Conservation (phyloP, 2,113 vertebrate species). For the Bujurquina vittata region DNA sequence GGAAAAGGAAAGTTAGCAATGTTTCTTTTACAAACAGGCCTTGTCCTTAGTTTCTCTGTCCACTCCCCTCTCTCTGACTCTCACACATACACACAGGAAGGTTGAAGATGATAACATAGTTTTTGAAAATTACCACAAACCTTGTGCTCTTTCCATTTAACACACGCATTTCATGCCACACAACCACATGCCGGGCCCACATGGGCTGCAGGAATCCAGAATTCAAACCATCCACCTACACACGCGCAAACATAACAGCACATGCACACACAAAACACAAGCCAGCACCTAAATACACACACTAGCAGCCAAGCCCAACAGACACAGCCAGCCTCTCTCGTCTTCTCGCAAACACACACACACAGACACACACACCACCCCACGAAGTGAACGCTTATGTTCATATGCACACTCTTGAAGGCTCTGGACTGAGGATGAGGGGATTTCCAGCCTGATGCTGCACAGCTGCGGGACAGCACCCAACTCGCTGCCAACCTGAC, state of each 20-base stretch:
- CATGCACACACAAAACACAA: constrained; percentile 34
- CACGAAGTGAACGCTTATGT: not conserved
- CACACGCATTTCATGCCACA: constrained; percentile 48
- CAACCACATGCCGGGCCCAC: constrained; percentile 50
- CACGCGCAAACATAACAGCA: constrained; percentile 38
- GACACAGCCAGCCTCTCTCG: not conserved
- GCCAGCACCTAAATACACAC: constrained; percentile 69
- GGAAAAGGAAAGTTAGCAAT: constrained; percentile 16
- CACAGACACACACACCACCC: not conserved
- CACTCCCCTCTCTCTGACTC: not conserved
- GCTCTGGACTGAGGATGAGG: constrained; percentile 36
- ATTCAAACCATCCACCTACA: constrained; percentile 42
- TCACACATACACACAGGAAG: not conserved
- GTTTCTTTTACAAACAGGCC: constrained; percentile 30
- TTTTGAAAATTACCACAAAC: constrained; percentile 42
- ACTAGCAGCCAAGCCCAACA: constrained; percentile 59
- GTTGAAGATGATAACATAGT: constrained; percentile 37
- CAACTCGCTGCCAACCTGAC: constrained; percentile 53
- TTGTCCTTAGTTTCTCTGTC: constrained; percentile 24
- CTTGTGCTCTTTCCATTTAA: constrained; percentile 15
- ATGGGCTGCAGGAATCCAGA: constrained; percentile 46
- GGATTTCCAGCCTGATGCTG: constrained; percentile 73
- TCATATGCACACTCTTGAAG: constrained; percentile 15
- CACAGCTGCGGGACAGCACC: constrained; percentile 62
- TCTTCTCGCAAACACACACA: not conserved